A percentile compares a stretch with the other conserved stretches of the same genome.
Conservation (phyloP, 2,113 vertebrate species). For the Columba livia region DNA sequence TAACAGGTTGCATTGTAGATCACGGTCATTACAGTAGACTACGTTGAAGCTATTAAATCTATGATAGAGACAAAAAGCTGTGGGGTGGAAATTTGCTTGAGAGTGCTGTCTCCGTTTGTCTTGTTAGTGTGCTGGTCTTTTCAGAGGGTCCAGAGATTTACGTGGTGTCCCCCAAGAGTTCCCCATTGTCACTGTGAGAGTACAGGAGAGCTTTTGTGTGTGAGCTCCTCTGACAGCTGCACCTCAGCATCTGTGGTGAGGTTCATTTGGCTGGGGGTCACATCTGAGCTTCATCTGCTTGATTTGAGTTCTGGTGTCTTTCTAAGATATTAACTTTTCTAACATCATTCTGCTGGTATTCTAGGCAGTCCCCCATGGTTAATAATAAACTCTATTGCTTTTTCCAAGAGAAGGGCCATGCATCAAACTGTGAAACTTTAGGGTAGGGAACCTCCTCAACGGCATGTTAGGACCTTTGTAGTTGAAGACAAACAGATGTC, state of each 20-base stretch:
- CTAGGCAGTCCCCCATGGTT: not conserved
- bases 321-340: not conserved
- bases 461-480: not conserved
- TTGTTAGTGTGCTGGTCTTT: not conserved
- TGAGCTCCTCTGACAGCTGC: not conserved
- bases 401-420: not conserved
- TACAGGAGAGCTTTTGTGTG: fast-evolving
- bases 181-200: not conserved
- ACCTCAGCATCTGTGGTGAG: not conserved
- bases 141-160: not conserved
- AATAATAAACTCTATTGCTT: not conserved
- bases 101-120: not conserved
- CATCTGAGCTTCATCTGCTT: not conserved
- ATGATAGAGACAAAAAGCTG: not conserved
- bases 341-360: not conserved
- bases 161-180: fast-evolving
- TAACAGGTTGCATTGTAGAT: not conserved
- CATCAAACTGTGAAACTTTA: not conserved
- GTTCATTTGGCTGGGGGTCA: not conserved
- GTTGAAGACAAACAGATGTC: not conserved
- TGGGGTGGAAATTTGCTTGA: fast-evolving
- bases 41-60: not conserved
- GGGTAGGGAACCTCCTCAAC: not conserved
- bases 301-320: not conserved
- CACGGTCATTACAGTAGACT: not conserved